A percentile compares a stretch with the other conserved stretches of the same genome.
Conservation (phyloP, 2,888 invertebrate species). For the Agrenia bidenticulata region DNA sequence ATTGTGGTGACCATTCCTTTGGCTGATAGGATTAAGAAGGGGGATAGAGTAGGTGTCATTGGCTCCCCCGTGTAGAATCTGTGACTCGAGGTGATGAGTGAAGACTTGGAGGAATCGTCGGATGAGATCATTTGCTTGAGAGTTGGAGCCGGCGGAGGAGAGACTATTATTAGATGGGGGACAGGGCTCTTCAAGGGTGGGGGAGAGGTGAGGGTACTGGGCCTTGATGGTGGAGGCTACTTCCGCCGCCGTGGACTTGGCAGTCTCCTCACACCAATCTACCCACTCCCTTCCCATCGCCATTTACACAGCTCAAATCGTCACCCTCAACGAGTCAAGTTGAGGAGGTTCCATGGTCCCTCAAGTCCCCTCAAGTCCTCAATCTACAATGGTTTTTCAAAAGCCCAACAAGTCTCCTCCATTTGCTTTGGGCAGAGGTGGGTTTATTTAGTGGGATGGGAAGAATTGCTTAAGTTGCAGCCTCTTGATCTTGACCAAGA, state of each 20-base stretch:
- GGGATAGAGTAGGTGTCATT: conserved; percentile 15
- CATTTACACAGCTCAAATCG: conserved; percentile 12
- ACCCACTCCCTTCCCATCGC: conserved; percentile 45
- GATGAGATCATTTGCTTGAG: conserved; percentile 48
- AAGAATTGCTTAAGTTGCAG: no score
- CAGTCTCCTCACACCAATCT: conserved; percentile 48
- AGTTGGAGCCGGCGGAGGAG: not conserved
- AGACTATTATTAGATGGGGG: not conserved
- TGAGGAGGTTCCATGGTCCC: no score
- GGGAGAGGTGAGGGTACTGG: conserved; percentile 22
- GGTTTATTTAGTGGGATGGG: no score
- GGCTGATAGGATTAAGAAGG: conserved; percentile 4
- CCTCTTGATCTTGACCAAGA: no score
- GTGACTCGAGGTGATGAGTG: conserved; percentile 43
- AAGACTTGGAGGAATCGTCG: conserved; percentile 49
- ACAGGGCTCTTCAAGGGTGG: conserved; percentile 11
- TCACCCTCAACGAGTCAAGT: no score
- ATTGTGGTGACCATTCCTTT: conserved; percentile 19
- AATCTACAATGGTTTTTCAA: no score
- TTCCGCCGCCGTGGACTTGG: conserved; percentile 40
- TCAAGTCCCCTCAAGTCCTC: no score
- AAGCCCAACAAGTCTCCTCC: no score
- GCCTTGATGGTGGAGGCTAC: conserved; percentile 40
- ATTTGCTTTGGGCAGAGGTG: no score
- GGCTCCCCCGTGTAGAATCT: conserved; percentile 35